Evolutionary conservation across 1,140 invertebrate species (phyloP).

Genomic region (Chironomus tepperi): DNA sequence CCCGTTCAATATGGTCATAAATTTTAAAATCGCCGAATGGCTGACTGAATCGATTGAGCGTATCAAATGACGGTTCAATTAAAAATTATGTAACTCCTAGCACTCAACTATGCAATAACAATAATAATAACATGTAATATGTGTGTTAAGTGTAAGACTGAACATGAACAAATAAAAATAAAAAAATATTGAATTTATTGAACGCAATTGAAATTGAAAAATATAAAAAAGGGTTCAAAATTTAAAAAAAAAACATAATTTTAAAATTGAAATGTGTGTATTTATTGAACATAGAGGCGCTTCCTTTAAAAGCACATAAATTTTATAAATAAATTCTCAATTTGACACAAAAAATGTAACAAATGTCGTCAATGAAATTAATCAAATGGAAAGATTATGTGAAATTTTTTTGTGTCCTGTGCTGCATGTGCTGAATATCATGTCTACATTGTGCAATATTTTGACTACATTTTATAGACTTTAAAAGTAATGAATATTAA

Average conservation of each 20-base stretch:
- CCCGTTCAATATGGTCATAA: constrained; percentile 5
- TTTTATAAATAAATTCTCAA: constrained; percentile 19
- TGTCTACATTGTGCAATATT: background rate
- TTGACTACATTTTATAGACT: too few relatives aligned
- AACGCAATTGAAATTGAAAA: constrained; percentile 2
- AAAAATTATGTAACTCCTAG: constrained; percentile 19
- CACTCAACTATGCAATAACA: background rate
- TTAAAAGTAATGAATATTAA: too few relatives aligned
- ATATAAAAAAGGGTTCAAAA: background rate
- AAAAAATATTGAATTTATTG: constrained; percentile 21
- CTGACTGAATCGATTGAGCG: constrained; percentile 7
- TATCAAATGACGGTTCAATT: constrained; percentile 23
- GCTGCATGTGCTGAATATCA: background rate
- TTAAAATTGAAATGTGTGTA: too few relatives aligned
- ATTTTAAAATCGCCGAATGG: constrained; percentile 16
- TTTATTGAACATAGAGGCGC: background rate
- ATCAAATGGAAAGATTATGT: constrained; percentile 18
- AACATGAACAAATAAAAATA: background rate
- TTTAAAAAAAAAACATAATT: background rate
- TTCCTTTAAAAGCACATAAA: background rate
- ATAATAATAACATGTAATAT: too few relatives aligned
- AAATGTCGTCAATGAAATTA: constrained; percentile 23
- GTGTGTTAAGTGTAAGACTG: too few relatives aligned
- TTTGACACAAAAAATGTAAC: constrained; percentile 5
- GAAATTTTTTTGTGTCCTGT: background rate